Percentiles rank a stretch among this genome's conserved stretches.
phyloP scores from a whole-genome alignment of 2,888 invertebrate genomes.

The Euzetes globulus region DNA sequence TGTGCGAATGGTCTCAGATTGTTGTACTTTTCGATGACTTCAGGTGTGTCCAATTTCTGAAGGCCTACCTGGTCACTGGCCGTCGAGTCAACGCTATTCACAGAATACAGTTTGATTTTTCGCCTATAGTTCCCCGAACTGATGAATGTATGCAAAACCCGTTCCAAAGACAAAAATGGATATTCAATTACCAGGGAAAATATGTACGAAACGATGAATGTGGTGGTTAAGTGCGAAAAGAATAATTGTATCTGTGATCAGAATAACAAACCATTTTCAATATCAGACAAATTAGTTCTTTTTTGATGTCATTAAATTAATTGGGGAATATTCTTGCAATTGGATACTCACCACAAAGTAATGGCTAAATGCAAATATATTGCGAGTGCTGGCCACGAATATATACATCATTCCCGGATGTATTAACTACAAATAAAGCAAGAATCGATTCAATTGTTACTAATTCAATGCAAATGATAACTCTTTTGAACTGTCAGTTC shows the following conservation, averaged over 20 bases:
- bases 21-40: neutral
- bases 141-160: slow-evolving; percentile 31
- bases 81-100: neutral
- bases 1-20: neutral
- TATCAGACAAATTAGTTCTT: too few relatives aligned
- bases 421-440: neutral
- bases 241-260: slow-evolving; percentile 21
- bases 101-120: slow-evolving; percentile 6
- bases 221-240: slow-evolving; percentile 29
- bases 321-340: neutral
- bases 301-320: neutral
- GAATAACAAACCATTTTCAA: too few relatives aligned
- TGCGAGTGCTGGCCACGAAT: slow-evolving; percentile 32
- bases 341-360: slow-evolving; percentile 21
- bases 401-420: slow-evolving; percentile 32
- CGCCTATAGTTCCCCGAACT: neutral
- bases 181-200: slow-evolving; percentile 22
- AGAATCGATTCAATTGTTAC: too few relatives aligned
- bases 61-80: neutral
- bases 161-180: slow-evolving; percentile 43
- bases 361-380: slow-evolving; percentile 33
- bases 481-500: neutral
- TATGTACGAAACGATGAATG: slow-evolving; percentile 31
- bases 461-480: too few relatives aligned
- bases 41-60: neutral